Conservation (phyloP, 2,797 vertebrate species). For the Lutjanus campechanus region DNA sequence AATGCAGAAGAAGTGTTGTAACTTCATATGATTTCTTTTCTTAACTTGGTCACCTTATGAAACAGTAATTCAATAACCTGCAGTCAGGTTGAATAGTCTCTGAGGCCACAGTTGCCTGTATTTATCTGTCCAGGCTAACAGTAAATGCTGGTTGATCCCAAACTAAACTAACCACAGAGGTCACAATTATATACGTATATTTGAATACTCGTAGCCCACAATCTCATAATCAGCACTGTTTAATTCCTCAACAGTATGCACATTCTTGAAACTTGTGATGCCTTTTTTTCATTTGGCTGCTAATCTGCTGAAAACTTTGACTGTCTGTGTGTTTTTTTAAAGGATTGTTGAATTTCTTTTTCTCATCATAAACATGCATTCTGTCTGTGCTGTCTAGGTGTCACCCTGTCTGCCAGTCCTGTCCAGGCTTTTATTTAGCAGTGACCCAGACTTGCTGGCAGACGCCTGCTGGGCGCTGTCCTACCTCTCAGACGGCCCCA, state of each 20-base stretch:
- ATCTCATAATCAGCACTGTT: not conserved
- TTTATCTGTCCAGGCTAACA: not conserved
- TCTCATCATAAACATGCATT: conserved; percentile 8
- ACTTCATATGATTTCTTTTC: not conserved
- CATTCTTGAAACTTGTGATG: not conserved
- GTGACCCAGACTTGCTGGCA: conserved; percentile 96
- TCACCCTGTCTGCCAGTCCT: conserved; percentile 96
- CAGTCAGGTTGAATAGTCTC: not conserved
- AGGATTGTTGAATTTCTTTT: not conserved
- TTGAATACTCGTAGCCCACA: not conserved
- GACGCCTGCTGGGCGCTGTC: conserved; percentile 99
- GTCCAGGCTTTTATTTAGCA: conserved; percentile 97
- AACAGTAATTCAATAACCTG: not conserved
- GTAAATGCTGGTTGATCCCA: conserved; percentile 1
- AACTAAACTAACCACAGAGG: not conserved
- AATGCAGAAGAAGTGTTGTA: not conserved
- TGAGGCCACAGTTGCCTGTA: not conserved
- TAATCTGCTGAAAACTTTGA: not conserved
- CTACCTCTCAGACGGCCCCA: conserved; percentile 98
- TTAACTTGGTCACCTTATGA: not conserved
- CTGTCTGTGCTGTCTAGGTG: conserved; percentile 84
- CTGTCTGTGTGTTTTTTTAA: not conserved
- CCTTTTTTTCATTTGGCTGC: not conserved
- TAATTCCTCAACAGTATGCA: not conserved
- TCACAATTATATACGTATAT: not conserved